Percentiles rank a stretch among this genome's conserved stretches.
phyloP scores from a whole-genome alignment of 1,140 invertebrate species.

The Drosophila hydei region DNA sequence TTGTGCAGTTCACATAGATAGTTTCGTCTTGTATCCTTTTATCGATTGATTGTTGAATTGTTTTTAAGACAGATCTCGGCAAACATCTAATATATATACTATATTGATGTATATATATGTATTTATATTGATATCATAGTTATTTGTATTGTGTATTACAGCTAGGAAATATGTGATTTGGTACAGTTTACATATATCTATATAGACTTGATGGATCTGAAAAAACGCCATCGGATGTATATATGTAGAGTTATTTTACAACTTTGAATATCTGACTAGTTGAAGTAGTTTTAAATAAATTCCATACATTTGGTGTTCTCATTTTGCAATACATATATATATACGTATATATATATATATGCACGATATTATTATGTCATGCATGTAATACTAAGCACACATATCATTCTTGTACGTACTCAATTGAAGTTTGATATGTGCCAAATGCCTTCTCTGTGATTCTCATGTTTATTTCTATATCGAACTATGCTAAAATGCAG shows the following conservation, averaged over 20 bases:
- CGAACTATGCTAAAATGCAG: background rate
- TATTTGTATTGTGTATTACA: conserved; percentile 9
- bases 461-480: background rate
- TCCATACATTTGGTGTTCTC: conserved; percentile 37
- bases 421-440: conserved; percentile 39
- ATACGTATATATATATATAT: background rate
- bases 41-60: conserved; percentile 7
- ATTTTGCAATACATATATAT: background rate
- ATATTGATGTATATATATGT: background rate
- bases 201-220: too few relatives aligned
- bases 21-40: conserved; percentile 15
- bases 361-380: background rate
- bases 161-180: conserved; percentile 16
- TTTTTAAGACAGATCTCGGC: conserved; percentile 17
- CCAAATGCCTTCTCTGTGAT: conserved; percentile 28
- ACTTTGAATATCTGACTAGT: conserved; percentile 16
- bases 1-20: conserved; percentile 37
- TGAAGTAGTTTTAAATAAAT: conserved; percentile 23
- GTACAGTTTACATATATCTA: conserved; percentile 17
- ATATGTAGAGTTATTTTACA: background rate
- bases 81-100: background rate
- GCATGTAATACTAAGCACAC: conserved; percentile 23
- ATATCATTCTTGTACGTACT: conserved; percentile 26
- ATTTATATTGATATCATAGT: background rate
- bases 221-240: background rate